These are phyloP conservation scores for Acanthosepion pharaonis DNA, from an alignment of 2,888 invertebrate species.

Conservation along the genomic window DNA sequence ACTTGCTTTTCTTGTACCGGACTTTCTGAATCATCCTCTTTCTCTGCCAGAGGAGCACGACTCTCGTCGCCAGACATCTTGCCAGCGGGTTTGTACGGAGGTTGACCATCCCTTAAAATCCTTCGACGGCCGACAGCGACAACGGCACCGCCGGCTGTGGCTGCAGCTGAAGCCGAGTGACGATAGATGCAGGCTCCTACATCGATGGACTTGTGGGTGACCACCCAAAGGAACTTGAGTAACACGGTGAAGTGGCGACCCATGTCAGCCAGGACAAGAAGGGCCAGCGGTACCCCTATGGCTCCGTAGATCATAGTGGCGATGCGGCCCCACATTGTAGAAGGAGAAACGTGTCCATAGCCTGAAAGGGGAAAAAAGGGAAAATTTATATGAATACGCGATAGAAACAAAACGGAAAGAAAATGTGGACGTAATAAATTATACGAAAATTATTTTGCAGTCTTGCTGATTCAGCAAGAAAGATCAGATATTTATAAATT, in stretches of 20 bases:
- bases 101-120: slow-evolving; percentile 47
- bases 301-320: slow-evolving; percentile 94
- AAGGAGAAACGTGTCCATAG: slow-evolving; percentile 96
- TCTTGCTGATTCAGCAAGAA: no score
- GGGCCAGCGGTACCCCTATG: slow-evolving; percentile 94
- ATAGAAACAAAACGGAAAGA: background rate
- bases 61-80: background rate
- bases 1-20: background rate
- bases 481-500: no score
- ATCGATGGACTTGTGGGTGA: slow-evolving; percentile 55
- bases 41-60: background rate
- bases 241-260: slow-evolving; percentile 93
- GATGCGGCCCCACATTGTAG: slow-evolving; percentile 87
- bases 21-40: background rate
- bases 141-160: slow-evolving; percentile 24
- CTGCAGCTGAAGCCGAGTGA: background rate
- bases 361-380: slow-evolving; percentile 79
- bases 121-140: slow-evolving; percentile 36
- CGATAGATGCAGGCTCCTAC: slow-evolving; percentile 35
- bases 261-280: slow-evolving; percentile 94
- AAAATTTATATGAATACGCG: background rate
- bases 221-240: slow-evolving; percentile 88
- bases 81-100: slow-evolving; percentile 35
- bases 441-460: no score
- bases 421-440: no score